These are phyloP conservation scores for Parauchenoglanis ngamensis DNA, from an alignment of 2,797 vertebrate genomes.

Conservation along the genomic window DNA sequence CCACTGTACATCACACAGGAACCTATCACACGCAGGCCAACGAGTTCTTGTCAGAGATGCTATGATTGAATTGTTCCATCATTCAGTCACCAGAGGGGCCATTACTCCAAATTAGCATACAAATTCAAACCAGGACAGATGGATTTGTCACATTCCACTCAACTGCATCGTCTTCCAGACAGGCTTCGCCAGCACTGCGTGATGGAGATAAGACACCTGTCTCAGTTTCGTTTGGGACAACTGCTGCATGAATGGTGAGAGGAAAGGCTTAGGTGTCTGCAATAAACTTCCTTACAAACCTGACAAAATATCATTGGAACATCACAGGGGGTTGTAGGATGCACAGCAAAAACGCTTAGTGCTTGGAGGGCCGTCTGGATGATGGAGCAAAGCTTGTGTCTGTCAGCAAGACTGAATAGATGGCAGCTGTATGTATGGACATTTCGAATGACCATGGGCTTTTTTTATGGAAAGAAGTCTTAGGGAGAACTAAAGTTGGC, in stretches of 20 bases:
- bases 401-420: conserved; percentile 47
- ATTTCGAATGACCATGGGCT: background rate
- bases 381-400: conserved; percentile 65
- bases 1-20: conserved; percentile 66
- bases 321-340: conserved; percentile 67
- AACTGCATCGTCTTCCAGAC: conserved; percentile 78
- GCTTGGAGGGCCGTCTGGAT: conserved; percentile 63
- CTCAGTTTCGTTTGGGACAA: conserved; percentile 65
- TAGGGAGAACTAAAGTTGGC: background rate
- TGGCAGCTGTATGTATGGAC: background rate
- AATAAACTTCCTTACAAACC: conserved; percentile 72
- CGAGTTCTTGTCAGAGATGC: conserved; percentile 79
- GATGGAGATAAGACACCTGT: conserved; percentile 85
- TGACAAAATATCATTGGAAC: conserved; percentile 68
- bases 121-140: conserved; percentile 86
- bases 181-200: conserved; percentile 76
- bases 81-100: conserved; percentile 82
- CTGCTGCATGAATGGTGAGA: conserved; percentile 56
- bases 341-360: conserved; percentile 65
- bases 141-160: conserved; percentile 85
- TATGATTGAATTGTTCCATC: conserved; percentile 84
- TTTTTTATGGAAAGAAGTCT: background rate
- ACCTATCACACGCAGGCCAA: conserved; percentile 71
- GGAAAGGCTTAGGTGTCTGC: conserved; percentile 67
- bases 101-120: conserved; percentile 89